Base-by-base conservation (phyloP, 2,888 invertebrate genomes). In the Laothoe populi region DNA sequence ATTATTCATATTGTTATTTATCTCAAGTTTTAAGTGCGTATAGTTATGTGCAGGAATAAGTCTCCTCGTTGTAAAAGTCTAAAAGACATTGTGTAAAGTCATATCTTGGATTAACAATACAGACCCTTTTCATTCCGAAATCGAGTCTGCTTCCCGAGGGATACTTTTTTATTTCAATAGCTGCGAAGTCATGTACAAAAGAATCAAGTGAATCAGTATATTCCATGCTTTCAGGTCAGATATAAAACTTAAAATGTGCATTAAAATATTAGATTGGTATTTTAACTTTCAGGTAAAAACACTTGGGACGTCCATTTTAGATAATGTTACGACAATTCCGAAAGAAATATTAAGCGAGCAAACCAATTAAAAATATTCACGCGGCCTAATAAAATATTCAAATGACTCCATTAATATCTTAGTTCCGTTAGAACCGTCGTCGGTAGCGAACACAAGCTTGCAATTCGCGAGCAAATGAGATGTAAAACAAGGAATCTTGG, bases 401-500 rank as follows among this genome's bases (percentile, higher is more conserved):
- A 72, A 69, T 68, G 57, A 69, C 53, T 59, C 63, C 64, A 70
- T 70, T 67, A 69, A 70, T 72, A 63, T 67, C 65, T 60, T 67
- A 67, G 69, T 72, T 69, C 64, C 63, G 65, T 70, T 74, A 67
- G 73, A 67, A 60, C 68, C 57, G 62, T 68, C 63, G 61, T 59
- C 59, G 42, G 53, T 60, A 66, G 71, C 67, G 70, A 71, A 72
- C 68, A 69, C 64, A 59, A 70, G 70, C 63, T 67, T 67, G 69
- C 70, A 70, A 73, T 76, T 78, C 69, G 75, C 68, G 72, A 78
- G 77, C 70, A 83, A 84, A 84, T 83, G 83, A 79, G 81, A 82
- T 84, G 84, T 85, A 81, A 85, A 84, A 83, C 80, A 82, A 79
- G 77, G 77, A 81, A 82, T 83, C 79, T 77, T 68, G 77, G 73